phyloP scores from a whole-genome alignment of 1,140 invertebrate species.

The Tribolium madens region DNA sequence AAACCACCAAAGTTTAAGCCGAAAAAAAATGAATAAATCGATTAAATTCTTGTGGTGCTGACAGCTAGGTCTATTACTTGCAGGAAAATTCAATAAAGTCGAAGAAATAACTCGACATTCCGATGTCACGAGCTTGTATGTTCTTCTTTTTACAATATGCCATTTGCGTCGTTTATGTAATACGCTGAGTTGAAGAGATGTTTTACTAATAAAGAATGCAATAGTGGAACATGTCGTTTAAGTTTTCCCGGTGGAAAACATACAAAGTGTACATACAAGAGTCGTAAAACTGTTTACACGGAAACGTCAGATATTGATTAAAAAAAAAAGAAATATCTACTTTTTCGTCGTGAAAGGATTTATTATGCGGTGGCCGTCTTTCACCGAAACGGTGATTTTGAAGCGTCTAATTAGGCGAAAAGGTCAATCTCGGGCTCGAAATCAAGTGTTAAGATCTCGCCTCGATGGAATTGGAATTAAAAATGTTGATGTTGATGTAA shows the following conservation, averaged over 20 bases:
- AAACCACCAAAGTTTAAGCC: no score
- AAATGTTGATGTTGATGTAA: conserved; percentile 12
- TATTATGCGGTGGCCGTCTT: not conserved
- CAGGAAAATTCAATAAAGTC: conserved; percentile 22
- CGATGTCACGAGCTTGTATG: conserved; percentile 22
- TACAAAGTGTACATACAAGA: not conserved
- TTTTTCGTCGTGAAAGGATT: no score
- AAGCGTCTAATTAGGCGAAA: not conserved
- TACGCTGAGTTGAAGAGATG: conserved; percentile 8
- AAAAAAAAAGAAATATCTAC: no score
- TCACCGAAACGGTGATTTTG: conserved; percentile 3
- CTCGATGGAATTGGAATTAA: conserved; percentile 1
- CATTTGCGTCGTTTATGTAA: conserved; percentile 31
- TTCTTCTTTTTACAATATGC: conserved; percentile 13
- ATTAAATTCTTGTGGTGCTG: not conserved
- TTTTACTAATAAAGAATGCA: conserved; percentile 21
- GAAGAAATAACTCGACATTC: conserved; percentile 19
- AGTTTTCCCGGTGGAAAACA: not conserved
- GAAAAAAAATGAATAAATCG: not conserved
- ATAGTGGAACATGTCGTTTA: not conserved
- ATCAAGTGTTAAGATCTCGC: conserved; percentile 25
- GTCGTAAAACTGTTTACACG: not conserved
- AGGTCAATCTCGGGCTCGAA: not conserved
- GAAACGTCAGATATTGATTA: no score
- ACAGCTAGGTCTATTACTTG: conserved; percentile 2